A percentile compares a stretch with the other conserved stretches of the same genome.
Evolutionary conservation across 2,888 invertebrate genomes (phyloP).

Genomic region (Mycalesis mineus): DNA sequence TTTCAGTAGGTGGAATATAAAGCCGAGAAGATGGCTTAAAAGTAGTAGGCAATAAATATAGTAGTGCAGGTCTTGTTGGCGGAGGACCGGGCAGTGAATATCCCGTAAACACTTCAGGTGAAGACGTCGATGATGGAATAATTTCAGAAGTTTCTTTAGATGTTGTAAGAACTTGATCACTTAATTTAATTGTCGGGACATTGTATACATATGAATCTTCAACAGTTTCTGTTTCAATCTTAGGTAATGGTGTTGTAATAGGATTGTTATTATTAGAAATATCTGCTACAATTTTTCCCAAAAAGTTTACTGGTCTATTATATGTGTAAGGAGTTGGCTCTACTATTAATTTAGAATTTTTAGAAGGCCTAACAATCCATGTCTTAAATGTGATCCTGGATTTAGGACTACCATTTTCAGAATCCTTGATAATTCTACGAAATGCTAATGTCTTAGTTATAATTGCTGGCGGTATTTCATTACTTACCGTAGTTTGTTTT

Average conservation of each 20-base stretch:
- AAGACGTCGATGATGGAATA: constrained; percentile 8
- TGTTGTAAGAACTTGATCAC: constrained; percentile 40
- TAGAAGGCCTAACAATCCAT: constrained; percentile 68
- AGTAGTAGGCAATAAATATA: constrained; percentile 55
- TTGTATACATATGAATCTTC: constrained; percentile 15
- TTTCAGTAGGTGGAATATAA: constrained; percentile 52
- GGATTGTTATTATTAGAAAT: constrained; percentile 19
- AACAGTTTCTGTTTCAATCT: neutral
- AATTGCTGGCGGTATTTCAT: constrained; percentile 50
- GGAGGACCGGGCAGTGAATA: constrained; percentile 37
- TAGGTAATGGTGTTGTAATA: neutral
- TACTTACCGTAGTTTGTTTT: constrained; percentile 68
- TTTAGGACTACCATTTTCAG: constrained; percentile 55
- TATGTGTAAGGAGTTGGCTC: constrained; percentile 55
- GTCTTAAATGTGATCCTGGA: constrained; percentile 67
- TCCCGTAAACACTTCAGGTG: constrained; percentile 32
- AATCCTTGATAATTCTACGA: constrained; percentile 54
- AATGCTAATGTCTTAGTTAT: constrained; percentile 62
- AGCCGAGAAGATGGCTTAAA: constrained; percentile 50
- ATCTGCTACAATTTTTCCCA: constrained; percentile 40
- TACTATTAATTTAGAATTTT: constrained; percentile 47
- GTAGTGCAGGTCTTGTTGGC: constrained; percentile 46
- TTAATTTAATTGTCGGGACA: constrained; percentile 35
- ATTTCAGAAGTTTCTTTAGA: constrained; percentile 37
- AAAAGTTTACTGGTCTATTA: constrained; percentile 42